Evolutionary conservation across 2,888 invertebrate genomes (phyloP), one percentile per base, ranked within the genome.

Genomic region (Eurois occulta): DNA sequence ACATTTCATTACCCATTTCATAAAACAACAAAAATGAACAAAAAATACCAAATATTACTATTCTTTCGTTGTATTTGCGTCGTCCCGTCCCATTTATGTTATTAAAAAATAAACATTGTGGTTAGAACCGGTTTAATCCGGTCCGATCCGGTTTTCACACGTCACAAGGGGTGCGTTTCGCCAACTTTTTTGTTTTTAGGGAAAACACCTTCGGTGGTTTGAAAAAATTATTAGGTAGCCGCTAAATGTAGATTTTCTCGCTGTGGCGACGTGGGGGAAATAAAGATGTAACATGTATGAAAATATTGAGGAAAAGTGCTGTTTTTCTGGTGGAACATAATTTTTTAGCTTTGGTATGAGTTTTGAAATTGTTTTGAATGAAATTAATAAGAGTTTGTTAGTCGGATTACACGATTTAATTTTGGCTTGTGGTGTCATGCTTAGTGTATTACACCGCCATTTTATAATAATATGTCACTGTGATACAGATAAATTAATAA

Each of bases 101-200:
- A 88, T 89, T 88, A 87, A 87, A 86, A 87, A 87, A 87, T 85
- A 90, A 86, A 88, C 86, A 83, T 80, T 79, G 87, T 81, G 90
- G 88, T 86, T 83, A 86, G 87, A 88, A 87, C 89, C 85, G 88
- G 82, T 85, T 82, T 90, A 91, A 91, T 88, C 91, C 88, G 77
- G 65, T 69, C 74, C 79, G 85, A 89, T 87, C 87, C 88, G 85
- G 86, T 80, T 87, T 86, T 87, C 84, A 84, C 87, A 87, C 87
- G 81, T 73, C 85, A 79, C 81, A 71, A 82, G 70, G 78, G 78
- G 86, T 78, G 64, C 72, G 84, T 86, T 77, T 77, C 66, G 65
- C 71, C 28, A 85, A 80, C 79, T 83, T 86, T 87, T 87, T 85
- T 75, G 75, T 85, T 81, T 81, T 72, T 72, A 72, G 71, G 60